A percentile compares a stretch with the other conserved stretches of the same genome.
Conservation (phyloP, 2,113 vertebrate species). For the Ariopsis seemanni region DNA sequence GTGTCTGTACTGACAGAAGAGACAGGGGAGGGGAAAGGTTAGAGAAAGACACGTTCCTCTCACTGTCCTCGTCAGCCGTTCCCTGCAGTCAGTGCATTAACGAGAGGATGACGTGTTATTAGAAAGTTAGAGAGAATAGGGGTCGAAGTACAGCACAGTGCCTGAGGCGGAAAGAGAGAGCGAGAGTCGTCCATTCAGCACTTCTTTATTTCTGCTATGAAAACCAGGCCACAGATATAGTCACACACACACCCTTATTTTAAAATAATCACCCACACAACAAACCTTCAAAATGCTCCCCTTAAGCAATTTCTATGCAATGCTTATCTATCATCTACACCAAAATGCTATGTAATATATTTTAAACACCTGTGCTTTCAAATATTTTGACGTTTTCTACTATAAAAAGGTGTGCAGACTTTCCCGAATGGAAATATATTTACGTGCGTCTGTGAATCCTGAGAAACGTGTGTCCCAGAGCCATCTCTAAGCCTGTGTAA, state of each 20-base stretch:
- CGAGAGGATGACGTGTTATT: slow-evolving; percentile 47
- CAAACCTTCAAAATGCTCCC: neutral
- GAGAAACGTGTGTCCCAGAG: too few species aligned
- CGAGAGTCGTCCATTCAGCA: slow-evolving; percentile 4
- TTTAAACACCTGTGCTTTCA: neutral
- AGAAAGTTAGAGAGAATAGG: slow-evolving; percentile 26
- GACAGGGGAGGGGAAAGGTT: slow-evolving; percentile 40
- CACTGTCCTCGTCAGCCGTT: slow-evolving; percentile 34
- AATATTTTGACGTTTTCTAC: neutral
- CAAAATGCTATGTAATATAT: neutral
- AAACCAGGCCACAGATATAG: slow-evolving; percentile 29
- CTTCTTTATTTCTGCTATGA: slow-evolving; percentile 35
- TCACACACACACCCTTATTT: neutral
- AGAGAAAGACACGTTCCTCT: slow-evolving; percentile 29
- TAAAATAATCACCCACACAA: neutral
- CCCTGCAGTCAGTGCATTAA: slow-evolving; percentile 38
- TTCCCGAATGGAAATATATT: too few species aligned
- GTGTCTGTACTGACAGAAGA: slow-evolving; percentile 30
- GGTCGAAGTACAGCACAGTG: slow-evolving; percentile 2
- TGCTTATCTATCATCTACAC: neutral
- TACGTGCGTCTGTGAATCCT: too few species aligned
- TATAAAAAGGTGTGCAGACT: neutral
- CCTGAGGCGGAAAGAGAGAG: slow-evolving; percentile 30
- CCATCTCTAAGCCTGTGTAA: too few species aligned
- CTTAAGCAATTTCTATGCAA: neutral